These are phyloP conservation scores for Halcyon smyrnensis DNA, from an alignment of 2,797 vertebrate genomes.

Conservation along the genomic window DNA sequence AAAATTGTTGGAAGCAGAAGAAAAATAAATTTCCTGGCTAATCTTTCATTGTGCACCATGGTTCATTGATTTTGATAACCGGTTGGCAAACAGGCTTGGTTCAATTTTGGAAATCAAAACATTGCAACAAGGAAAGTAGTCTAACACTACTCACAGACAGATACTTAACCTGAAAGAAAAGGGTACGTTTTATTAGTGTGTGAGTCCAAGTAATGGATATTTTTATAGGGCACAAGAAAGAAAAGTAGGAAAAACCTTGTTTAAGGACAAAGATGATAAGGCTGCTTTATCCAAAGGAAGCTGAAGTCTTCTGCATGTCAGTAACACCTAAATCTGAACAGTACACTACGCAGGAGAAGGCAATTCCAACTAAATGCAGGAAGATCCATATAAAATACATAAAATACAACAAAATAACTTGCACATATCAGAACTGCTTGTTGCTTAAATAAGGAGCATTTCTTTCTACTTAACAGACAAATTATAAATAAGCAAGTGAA, in stretches of 20 bases:
- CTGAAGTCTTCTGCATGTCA: neutral
- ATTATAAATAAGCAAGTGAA: neutral
- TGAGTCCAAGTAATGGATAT: neutral
- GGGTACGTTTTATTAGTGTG: neutral
- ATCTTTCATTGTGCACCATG: neutral
- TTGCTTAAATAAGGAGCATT: neutral
- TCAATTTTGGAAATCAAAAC: neutral
- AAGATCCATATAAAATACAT: neutral
- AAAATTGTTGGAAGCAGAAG: neutral
- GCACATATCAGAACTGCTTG: neutral
- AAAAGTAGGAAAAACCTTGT: neutral
- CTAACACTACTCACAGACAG: neutral
- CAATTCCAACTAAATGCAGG: neutral
- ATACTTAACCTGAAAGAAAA: neutral
- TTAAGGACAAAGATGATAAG: neutral
- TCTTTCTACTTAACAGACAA: neutral
- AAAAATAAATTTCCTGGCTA: neutral
- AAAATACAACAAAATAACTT: neutral
- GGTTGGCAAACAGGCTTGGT: neutral
- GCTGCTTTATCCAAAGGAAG: neutral
- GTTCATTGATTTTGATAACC: neutral
- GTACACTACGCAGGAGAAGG: neutral
- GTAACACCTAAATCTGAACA: neutral
- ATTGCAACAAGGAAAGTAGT: neutral
- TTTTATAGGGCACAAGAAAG: neutral